Evolutionary conservation across 2,797 vertebrate species (phyloP).

Genomic region (Okamejei kenojei): DNA sequence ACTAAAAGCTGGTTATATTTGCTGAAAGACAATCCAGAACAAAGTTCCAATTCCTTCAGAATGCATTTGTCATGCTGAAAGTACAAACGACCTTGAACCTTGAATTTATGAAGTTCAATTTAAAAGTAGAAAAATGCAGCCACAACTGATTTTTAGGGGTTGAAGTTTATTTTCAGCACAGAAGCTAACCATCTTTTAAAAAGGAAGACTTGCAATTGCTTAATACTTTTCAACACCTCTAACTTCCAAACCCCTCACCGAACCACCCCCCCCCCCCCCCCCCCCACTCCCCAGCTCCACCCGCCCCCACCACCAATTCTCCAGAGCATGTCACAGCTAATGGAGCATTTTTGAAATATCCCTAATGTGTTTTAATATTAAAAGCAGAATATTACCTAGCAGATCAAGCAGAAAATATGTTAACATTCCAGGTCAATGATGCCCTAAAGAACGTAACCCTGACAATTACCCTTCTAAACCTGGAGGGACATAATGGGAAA

Average conservation of each 20-base stretch:
- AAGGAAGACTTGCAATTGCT: not conserved
- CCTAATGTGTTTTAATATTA: not conserved
- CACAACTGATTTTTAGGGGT: not conserved
- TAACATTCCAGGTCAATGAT: too few relatives aligned
- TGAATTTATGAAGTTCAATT: not conserved
- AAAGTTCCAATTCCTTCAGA: too few relatives aligned
- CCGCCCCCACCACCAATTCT: not conserved
- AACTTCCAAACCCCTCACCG: too few relatives aligned
- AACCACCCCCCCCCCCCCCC: too few relatives aligned
- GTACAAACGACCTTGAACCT: not conserved
- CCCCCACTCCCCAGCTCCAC: too few relatives aligned
- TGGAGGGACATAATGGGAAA: too few relatives aligned
- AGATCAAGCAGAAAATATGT: not conserved
- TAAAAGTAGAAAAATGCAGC: not conserved
- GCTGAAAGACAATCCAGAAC: not conserved
- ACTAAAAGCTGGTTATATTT: not conserved
- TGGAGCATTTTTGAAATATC: not conserved
- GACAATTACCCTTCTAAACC: too few relatives aligned
- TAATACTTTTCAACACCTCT: not conserved
- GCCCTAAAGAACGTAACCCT: too few relatives aligned
- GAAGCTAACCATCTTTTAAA: not conserved
- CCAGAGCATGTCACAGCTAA: not conserved
- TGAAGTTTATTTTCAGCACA: not conserved
- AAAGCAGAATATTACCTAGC: not conserved
- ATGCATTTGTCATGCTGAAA: not conserved